phyloP scores from a whole-genome alignment of 2,113 vertebrate genomes.

The Notothenia coriiceps region DNA sequence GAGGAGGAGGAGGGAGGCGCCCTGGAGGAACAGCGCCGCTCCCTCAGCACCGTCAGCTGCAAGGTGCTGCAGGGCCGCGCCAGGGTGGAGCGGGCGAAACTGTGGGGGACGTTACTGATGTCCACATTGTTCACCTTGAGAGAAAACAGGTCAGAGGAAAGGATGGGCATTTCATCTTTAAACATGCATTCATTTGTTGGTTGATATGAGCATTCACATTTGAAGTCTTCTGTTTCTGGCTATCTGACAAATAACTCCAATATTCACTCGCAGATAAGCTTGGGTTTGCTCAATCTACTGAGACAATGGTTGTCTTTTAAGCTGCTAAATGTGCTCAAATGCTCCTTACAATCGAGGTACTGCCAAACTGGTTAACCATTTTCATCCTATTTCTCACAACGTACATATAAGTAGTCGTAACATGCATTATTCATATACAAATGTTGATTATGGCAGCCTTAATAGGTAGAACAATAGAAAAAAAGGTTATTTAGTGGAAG shows the following conservation, averaged over 20 bases:
- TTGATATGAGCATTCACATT: neutral
- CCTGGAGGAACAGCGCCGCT: conserved; percentile 91
- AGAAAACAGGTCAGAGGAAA: neutral
- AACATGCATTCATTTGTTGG: neutral
- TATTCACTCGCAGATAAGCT: neutral
- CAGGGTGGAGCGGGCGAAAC: conserved; percentile 91
- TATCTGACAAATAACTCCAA: neutral
- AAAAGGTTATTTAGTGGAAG: too few relatives aligned
- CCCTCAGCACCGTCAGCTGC: conserved; percentile 93
- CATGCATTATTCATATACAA: too few relatives aligned
- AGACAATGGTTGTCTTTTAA: too few relatives aligned
- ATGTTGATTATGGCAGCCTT: too few relatives aligned
- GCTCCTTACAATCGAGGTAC: too few relatives aligned
- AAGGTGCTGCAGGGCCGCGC: conserved; percentile 91
- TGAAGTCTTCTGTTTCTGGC: neutral
- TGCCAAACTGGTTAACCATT: too few relatives aligned
- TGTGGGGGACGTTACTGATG: conserved; percentile 97
- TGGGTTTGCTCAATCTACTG: too few relatives aligned
- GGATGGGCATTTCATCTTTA: neutral
- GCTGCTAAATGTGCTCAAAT: too few relatives aligned
- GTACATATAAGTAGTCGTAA: too few relatives aligned
- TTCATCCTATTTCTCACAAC: too few relatives aligned
- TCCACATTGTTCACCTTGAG: conserved; percentile 94
- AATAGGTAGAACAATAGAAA: too few relatives aligned
- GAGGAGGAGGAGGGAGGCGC: conserved; percentile 76